Conservation (phyloP, 23 tunicate species). For the Phallusia fumigata region DNA sequence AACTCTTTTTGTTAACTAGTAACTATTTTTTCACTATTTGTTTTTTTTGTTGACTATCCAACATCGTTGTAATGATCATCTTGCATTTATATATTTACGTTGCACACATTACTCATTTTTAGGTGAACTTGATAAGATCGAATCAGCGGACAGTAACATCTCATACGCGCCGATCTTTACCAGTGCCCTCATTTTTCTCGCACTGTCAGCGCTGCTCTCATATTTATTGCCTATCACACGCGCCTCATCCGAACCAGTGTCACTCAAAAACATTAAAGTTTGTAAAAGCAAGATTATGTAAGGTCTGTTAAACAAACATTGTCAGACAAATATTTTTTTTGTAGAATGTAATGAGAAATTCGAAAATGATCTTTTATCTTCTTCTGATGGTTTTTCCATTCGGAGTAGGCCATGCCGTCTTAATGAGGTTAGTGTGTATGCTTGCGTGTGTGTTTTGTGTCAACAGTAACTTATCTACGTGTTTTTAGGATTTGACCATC, state of each 20-base stretch:
- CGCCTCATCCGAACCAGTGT: background rate
- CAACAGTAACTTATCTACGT: too few relatives aligned
- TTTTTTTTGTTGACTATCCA: too few relatives aligned
- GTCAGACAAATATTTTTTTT: background rate
- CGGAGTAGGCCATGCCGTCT: background rate
- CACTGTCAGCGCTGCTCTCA: conserved; percentile 11
- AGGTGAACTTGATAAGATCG: background rate
- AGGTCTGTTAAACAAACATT: too few relatives aligned
- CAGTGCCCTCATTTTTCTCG: conserved; percentile 9
- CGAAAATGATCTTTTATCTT: conserved; percentile 14
- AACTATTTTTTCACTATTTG: too few relatives aligned
- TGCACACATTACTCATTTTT: too few relatives aligned
- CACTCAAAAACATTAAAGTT: too few relatives aligned
- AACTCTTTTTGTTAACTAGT: too few relatives aligned
- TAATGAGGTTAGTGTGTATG: background rate
- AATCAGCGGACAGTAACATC: conserved; percentile 1
- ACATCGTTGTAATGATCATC: too few relatives aligned
- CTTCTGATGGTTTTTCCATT: background rate
- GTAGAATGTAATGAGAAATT: background rate
- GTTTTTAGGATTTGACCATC: too few relatives aligned
- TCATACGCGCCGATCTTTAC: conserved; percentile 15
- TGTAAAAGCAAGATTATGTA: too few relatives aligned
- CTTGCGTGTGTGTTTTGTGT: too few relatives aligned
- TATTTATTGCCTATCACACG: conserved; percentile 16
- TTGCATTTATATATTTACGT: too few relatives aligned